A percentile compares a stretch with the other conserved stretches of the same genome.
These are phyloP conservation scores for Platycheirus rosarum DNA, from an alignment of 2,888 invertebrate species.

Conservation along the genomic window DNA sequence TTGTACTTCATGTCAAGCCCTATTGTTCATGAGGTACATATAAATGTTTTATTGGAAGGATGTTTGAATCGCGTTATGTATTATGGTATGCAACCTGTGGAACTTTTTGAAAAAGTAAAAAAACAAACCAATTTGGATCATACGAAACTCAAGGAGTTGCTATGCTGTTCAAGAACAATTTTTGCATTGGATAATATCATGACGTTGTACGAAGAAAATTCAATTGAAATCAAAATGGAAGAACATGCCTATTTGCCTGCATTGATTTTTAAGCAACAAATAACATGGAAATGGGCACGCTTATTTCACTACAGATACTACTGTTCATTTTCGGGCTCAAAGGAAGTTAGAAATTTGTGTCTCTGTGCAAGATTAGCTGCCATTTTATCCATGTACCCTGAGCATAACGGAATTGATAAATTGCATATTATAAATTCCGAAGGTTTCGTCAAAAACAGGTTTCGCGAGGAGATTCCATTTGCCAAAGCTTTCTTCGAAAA, in stretches of 20 bases:
- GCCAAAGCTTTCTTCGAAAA: too few relatives aligned
- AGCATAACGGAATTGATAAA: too few relatives aligned
- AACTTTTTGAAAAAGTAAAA: background rate
- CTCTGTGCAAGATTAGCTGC: too few relatives aligned
- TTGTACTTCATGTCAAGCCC: background rate
- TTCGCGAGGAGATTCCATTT: too few relatives aligned
- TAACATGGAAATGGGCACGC: too few relatives aligned
- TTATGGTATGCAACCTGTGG: background rate
- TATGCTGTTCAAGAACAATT: too few relatives aligned
- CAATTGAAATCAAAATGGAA: background rate
- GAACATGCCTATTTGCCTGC: background rate
- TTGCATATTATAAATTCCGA: too few relatives aligned
- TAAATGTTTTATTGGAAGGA: background rate
- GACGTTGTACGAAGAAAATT: background rate
- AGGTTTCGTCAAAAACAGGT: too few relatives aligned
- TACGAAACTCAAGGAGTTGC: background rate
- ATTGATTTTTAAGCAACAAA: background rate
- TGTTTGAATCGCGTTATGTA: background rate
- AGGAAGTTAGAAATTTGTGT: too few relatives aligned
- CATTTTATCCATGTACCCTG: too few relatives aligned
- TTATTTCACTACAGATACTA: too few relatives aligned
- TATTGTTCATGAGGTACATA: background rate
- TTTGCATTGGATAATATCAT: background rate
- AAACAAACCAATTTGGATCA: background rate
- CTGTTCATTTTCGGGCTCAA: too few relatives aligned